Percentiles rank a stretch among this genome's conserved stretches.
Evolutionary conservation across 2,113 vertebrate genomes (phyloP).

Genomic region (Chlorodrepanis virens): DNA sequence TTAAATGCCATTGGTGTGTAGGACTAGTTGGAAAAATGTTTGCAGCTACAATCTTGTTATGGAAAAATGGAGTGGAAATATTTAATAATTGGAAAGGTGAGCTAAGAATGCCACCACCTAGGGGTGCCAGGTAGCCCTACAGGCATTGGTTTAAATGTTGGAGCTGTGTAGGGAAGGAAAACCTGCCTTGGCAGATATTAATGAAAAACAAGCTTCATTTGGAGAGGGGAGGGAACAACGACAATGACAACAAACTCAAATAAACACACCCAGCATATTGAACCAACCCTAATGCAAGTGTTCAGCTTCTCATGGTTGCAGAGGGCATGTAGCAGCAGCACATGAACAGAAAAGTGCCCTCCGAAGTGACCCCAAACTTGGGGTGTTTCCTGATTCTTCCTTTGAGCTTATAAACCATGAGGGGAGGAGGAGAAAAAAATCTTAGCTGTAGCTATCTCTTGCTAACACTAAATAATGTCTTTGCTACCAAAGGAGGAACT

Average conservation of each 20-base stretch:
- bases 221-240: background rate
- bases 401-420: background rate
- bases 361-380: background rate
- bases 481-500: background rate
- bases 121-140: background rate
- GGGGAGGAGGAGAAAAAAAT: background rate
- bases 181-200: background rate
- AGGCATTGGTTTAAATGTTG: background rate
- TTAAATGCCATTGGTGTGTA: background rate
- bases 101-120: background rate
- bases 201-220: background rate
- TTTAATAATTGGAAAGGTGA: background rate
- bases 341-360: background rate
- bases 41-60: background rate
- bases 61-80: background rate
- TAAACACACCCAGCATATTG: background rate
- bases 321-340: background rate
- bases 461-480: background rate
- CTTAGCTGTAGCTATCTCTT: background rate
- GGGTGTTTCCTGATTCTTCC: background rate
- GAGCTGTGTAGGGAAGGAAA: background rate
- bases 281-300: background rate
- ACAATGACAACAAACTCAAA: background rate
- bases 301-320: background rate
- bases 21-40: background rate